Evolutionary conservation across 2,797 vertebrate species (phyloP).

Genomic region (Sebastes dallii): DNA sequence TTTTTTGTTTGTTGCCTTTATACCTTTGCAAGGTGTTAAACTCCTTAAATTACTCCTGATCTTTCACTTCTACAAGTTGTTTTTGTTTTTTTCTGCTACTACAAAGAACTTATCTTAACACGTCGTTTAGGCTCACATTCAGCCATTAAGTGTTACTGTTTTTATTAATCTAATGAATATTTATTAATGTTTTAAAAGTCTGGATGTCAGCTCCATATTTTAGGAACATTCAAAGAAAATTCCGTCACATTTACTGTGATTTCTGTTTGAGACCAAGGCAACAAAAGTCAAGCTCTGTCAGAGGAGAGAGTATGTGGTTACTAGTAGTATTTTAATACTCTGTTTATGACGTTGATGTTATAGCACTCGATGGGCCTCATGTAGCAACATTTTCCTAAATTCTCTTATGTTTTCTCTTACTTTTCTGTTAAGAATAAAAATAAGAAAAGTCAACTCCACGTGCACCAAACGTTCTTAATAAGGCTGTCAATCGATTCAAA

Average conservation of each 20-base stretch:
- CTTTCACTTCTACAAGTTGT: background rate
- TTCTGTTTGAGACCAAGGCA: background rate
- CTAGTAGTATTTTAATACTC: background rate
- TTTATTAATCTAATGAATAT: background rate
- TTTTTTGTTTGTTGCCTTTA: constrained; percentile 48
- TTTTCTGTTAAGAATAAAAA: too few relatives aligned
- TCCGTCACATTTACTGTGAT: background rate
- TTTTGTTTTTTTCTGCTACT: background rate
- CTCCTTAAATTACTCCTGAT: constrained; percentile 39
- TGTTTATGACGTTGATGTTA: background rate
- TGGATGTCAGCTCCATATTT: background rate
- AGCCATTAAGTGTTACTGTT: background rate
- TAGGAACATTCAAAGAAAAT: background rate
- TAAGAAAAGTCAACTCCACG: too few relatives aligned
- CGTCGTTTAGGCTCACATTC: background rate
- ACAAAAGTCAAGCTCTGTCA: background rate
- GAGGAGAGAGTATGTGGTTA: background rate
- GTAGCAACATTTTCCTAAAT: too few relatives aligned
- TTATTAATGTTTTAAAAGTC: background rate
- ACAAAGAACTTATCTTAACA: background rate
- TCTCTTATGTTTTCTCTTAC: too few relatives aligned
- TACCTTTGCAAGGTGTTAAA: constrained; percentile 20
- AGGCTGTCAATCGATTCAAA: too few relatives aligned
- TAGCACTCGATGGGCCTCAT: background rate
- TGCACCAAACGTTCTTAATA: too few relatives aligned